Conservation (phyloP, 2,888 invertebrate species). For the Drosophila lutescens region DNA sequence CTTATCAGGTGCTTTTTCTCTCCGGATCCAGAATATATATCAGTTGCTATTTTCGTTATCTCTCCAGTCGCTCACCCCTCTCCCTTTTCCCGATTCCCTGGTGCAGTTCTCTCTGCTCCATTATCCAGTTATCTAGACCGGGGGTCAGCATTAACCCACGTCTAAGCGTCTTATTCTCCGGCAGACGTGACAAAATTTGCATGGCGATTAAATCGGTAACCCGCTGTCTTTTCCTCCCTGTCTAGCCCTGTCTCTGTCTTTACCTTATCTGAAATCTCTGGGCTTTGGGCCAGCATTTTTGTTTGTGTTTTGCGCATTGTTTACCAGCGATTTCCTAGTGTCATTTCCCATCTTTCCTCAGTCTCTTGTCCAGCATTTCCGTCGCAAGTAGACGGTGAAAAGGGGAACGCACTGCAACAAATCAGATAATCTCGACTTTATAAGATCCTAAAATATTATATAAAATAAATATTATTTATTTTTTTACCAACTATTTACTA, state of each 20-base stretch:
- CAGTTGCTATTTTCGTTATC: slow-evolving; percentile 19
- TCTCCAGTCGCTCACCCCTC: not conserved
- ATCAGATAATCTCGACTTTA: not conserved
- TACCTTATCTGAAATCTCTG: slow-evolving; percentile 30
- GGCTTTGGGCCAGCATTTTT: slow-evolving; percentile 38
- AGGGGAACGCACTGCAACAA: slow-evolving; percentile 6
- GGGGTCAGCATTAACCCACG: slow-evolving; percentile 57
- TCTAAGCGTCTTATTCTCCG: slow-evolving; percentile 62
- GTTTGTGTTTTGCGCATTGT: slow-evolving; percentile 45
- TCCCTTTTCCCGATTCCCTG: slow-evolving; percentile 7
- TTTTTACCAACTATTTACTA: too few species aligned
- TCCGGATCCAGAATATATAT: slow-evolving; percentile 5
- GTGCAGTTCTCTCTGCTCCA: slow-evolving; percentile 2
- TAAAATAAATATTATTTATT: too few species aligned
- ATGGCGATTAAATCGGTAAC: slow-evolving; percentile 44
- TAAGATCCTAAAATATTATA: not conserved
- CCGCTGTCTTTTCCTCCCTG: slow-evolving; percentile 19
- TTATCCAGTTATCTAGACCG: slow-evolving; percentile 53
- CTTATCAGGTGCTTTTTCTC: slow-evolving; percentile 20
- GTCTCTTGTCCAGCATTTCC: slow-evolving; percentile 66
- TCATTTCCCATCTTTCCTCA: slow-evolving; percentile 71
- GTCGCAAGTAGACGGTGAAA: slow-evolving; percentile 31
- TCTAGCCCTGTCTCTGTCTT: slow-evolving; percentile 7
- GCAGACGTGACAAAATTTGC: slow-evolving; percentile 74
- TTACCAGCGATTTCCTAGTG: slow-evolving; percentile 79